These are phyloP conservation scores for Agraylea sexmaculata DNA, from an alignment of 1,140 invertebrate species.

Conservation along the genomic window DNA sequence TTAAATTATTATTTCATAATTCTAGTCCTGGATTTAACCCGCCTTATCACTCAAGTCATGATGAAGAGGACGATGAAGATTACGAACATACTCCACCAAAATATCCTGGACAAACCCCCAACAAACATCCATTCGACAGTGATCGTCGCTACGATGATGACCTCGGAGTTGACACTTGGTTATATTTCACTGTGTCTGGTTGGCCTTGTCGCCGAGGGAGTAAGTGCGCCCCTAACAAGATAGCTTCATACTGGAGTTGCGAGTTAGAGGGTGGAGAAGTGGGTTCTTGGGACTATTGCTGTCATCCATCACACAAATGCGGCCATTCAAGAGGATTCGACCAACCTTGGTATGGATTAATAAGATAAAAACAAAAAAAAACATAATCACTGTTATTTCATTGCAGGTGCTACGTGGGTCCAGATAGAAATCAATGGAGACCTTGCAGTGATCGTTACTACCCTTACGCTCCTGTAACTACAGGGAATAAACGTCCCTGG, in stretches of 20 bases:
- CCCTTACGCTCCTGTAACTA: slow-evolving; percentile 38
- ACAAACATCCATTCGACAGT: neutral
- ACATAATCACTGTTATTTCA: slow-evolving; percentile 7
- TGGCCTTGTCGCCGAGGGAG: slow-evolving; percentile 61
- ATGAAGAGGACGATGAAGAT: too few relatives aligned
- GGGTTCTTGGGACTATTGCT: slow-evolving; percentile 71
- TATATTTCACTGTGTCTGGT: slow-evolving; percentile 63
- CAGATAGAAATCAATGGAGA: slow-evolving; percentile 60
- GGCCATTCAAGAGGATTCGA: slow-evolving; percentile 66
- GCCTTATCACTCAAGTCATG: too few relatives aligned
- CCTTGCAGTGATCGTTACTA: slow-evolving; percentile 72
- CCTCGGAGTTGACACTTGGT: slow-evolving; percentile 42
- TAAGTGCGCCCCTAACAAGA: slow-evolving; percentile 53
- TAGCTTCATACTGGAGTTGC: slow-evolving; percentile 66
- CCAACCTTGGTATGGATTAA: slow-evolving; percentile 61
- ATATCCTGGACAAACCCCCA: neutral
- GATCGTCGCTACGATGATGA: too few relatives aligned
- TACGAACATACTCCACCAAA: neutral
- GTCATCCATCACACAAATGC: slow-evolving; percentile 63
- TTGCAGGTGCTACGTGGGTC: slow-evolving; percentile 67
- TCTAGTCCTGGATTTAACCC: too few relatives aligned
- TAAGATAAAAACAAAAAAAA: neutral
- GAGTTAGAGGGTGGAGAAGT: slow-evolving; percentile 57
- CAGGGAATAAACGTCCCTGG: neutral
- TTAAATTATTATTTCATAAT: too few relatives aligned